Conservation (phyloP, 2,797 vertebrate genomes). For the Tinamus major region DNA sequence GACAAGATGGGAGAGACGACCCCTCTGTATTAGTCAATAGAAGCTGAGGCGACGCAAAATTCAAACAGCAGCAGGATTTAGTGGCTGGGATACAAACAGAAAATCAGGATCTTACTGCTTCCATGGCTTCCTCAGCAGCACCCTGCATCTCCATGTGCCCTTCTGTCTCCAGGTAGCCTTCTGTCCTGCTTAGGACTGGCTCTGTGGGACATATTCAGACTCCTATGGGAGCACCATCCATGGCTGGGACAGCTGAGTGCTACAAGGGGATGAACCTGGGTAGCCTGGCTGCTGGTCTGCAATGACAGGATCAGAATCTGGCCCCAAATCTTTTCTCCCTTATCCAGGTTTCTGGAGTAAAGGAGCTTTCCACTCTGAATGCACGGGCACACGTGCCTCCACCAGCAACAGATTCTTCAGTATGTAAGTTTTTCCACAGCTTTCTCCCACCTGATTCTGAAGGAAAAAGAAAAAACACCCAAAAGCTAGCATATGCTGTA, state of each 20-base stretch:
- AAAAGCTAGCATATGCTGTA: conserved; percentile 72
- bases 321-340: not conserved
- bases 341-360: not conserved
- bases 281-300: not conserved
- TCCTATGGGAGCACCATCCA: fast-evolving
- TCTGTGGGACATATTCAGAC: not conserved
- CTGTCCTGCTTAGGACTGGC: not conserved
- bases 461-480: not conserved
- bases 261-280: not conserved
- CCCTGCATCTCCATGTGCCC: not conserved
- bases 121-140: not conserved
- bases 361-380: not conserved
- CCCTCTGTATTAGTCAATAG: not conserved
- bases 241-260: not conserved
- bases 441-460: conserved; percentile 42
- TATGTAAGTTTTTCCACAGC: conserved; percentile 41
- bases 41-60: not conserved
- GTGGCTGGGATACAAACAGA: not conserved
- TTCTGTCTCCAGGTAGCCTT: not conserved
- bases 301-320: not conserved
- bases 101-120: not conserved
- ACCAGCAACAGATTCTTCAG: conserved; percentile 47
- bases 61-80: not conserved
- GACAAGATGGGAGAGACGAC: not conserved
- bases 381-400: conserved; percentile 56